Evolutionary conservation across 2,888 invertebrate genomes (phyloP).

Genomic region (Lepidonotus clava): DNA sequence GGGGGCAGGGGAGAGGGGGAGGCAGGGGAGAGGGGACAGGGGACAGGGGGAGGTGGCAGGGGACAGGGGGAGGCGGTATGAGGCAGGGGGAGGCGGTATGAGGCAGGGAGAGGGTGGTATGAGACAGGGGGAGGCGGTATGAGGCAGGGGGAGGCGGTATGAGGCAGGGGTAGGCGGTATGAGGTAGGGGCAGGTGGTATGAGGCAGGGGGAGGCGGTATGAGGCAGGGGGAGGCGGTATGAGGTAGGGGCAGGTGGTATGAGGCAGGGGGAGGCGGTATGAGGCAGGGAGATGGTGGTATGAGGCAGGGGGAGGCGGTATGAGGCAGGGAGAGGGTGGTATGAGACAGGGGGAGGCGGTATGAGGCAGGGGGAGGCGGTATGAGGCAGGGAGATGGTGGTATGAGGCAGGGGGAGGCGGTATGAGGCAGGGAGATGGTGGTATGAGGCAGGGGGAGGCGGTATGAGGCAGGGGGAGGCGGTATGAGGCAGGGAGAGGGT

Average conservation of each 20-base stretch:
- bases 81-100: not conserved
- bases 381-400: not conserved
- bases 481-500: not conserved
- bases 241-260: too few relatives aligned
- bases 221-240: too few relatives aligned
- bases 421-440: too few relatives aligned
- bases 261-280: too few relatives aligned
- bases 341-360: not conserved
- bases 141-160: not conserved
- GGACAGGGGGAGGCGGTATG: not conserved
- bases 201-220: not conserved
- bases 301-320: not conserved
- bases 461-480: not conserved
- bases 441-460: too few relatives aligned
- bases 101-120: conserved; percentile 4
- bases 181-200: not conserved
- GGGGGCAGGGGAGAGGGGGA: not conserved
- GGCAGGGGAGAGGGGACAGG: not conserved
- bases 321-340: not conserved
- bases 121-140: not conserved
- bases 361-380: not conserved
- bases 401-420: not conserved
- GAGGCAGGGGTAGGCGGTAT: not conserved
- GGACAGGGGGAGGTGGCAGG: not conserved
- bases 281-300: too few relatives aligned